phyloP scores from a whole-genome alignment of 2,797 vertebrate species.

The Poeciliopsis turneri region DNA sequence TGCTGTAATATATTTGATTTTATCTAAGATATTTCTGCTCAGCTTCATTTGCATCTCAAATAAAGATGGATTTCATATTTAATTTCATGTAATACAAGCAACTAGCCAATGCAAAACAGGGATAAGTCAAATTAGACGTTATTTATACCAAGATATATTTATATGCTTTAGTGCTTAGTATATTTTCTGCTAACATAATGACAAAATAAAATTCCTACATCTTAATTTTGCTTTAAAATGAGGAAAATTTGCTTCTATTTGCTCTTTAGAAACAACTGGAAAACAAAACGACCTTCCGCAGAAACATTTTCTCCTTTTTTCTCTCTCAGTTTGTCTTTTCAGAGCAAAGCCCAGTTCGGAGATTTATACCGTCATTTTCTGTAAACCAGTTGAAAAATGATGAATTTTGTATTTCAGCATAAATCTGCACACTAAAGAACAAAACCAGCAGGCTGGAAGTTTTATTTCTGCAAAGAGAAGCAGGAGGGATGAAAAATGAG shows the following conservation, averaged over 20 bases:
- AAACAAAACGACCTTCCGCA: constrained; percentile 17
- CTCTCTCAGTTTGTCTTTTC: constrained; percentile 13
- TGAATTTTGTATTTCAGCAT: constrained; percentile 19
- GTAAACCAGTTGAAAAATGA: constrained; percentile 29
- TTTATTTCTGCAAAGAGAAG: constrained; percentile 12
- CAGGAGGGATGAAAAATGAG: constrained; percentile 12
- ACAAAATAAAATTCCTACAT: no score
- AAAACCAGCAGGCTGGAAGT: constrained; percentile 19
- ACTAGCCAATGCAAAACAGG: neutral
- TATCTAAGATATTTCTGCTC: neutral
- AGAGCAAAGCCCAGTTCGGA: constrained; percentile 9
- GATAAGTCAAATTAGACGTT: neutral
- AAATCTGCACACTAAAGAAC: neutral
- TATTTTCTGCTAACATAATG: no score
- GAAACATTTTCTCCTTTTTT: constrained; percentile 5
- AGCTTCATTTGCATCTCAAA: constrained; percentile 16
- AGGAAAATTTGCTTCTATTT: neutral
- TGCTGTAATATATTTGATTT: constrained; percentile 27
- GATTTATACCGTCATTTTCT: constrained; percentile 3
- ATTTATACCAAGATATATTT: no score
- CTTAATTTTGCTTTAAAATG: neutral
- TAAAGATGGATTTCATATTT: constrained; percentile 21
- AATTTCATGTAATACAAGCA: constrained; percentile 30
- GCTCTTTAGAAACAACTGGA: neutral
- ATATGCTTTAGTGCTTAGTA: no score